These are phyloP conservation scores for Pantherophis vulpinus DNA, from an alignment of 2,797 vertebrate species.

Conservation along the genomic window DNA sequence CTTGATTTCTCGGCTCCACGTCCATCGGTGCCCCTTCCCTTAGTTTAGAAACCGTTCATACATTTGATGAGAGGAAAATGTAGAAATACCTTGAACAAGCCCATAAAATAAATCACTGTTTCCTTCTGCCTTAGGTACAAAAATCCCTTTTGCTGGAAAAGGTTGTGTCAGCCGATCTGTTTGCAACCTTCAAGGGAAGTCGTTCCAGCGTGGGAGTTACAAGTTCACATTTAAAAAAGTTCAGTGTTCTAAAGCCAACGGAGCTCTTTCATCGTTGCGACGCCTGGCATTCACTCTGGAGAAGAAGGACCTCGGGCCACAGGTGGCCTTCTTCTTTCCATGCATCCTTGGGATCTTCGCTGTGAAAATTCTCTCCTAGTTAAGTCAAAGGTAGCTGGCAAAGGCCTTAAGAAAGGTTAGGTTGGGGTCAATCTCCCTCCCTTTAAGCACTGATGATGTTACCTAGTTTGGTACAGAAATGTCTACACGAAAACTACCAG, in stretches of 20 bases:
- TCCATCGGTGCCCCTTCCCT: background rate
- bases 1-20: background rate
- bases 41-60: background rate
- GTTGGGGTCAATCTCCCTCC: too few species aligned
- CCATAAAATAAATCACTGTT: background rate
- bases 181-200: fast-evolving
- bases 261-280: background rate
- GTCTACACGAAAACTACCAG: background rate
- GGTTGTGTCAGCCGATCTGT: background rate
- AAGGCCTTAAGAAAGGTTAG: too few species aligned
- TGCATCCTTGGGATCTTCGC: background rate
- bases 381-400: background rate
- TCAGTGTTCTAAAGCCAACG: background rate
- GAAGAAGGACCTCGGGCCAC: background rate
- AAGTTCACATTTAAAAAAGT: fast-evolving
- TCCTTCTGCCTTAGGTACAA: background rate
- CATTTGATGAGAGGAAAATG: background rate
- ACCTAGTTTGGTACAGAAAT: background rate
- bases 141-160: background rate
- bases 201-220: fast-evolving
- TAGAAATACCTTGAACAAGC: background rate
- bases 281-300: background rate
- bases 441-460: background rate
- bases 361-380: background rate
- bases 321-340: background rate